Evolutionary conservation across 1,140 invertebrate genomes (phyloP), one percentile per base, ranked within the genome.

Genomic region (Sweltsa coloradensis): DNA sequence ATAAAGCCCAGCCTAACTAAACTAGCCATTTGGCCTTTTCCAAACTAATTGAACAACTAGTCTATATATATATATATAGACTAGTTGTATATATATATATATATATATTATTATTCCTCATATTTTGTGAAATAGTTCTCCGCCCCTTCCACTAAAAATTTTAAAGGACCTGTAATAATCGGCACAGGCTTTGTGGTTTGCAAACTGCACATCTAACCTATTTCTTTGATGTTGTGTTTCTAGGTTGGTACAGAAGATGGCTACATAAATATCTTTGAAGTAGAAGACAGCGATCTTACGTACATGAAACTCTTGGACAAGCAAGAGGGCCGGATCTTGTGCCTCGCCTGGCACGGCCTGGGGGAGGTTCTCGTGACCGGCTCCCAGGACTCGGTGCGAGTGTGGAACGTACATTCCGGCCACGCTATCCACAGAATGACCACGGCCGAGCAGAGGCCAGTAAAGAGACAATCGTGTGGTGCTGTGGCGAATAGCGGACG

Each of bases 241-340:
- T 52, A 75, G 72, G 71, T 66, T 46, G 90, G 89, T 2, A 92
- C 89, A 14, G 89, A 95, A 65, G 84, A 89, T 62, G 90, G 90
- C 27, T 91, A 89, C 64, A 76, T 96, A 2, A 91, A 91, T 56
- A 73, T 90, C 14, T 89, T 87, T 60, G 72, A 74, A 52, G 69
- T 90, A 14, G 68, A 72, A 22, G 66, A 78, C 39, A 75, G 83
- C 50, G 69, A 72, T 21, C 64, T 93, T 16, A 58, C 77, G 23
- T 92, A 85, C 61, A 74, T 83, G 31, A 81, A 77, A 58, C 67
- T 90, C 24, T 82, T 93, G 60, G 85, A 89, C 57, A 89, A 86
- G 63, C 88, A 93, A 66, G 81, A 87, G 60, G n/a, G 87, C 13
- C 70, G 87, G 50, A 88, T 95, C 49, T 64, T 95, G 23, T 91